phyloP scores from a whole-genome alignment of 1,140 invertebrate genomes.

The Meloidogyne exigua region DNA sequence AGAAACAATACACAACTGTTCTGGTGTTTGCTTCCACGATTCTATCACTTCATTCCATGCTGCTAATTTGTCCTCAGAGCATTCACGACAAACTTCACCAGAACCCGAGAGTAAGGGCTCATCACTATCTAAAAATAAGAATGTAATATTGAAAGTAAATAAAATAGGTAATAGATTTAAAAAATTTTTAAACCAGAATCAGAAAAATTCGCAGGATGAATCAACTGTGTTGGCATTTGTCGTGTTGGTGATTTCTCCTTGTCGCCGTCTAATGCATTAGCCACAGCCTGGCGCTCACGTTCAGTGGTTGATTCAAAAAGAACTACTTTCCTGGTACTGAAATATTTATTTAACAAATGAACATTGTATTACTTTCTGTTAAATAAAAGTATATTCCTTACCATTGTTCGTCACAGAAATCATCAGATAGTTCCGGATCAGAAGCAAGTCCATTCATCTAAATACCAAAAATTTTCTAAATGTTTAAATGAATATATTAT shows the following conservation, averaged over 20 bases:
- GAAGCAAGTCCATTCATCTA: neutral
- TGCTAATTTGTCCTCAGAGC: slow-evolving; percentile 83
- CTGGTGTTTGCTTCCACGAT: slow-evolving; percentile 72
- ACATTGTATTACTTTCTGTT: neutral
- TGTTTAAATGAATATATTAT: too few relatives aligned
- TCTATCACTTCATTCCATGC: slow-evolving; percentile 86
- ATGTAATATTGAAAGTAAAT: neutral
- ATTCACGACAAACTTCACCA: slow-evolving; percentile 91
- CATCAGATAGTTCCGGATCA: neutral
- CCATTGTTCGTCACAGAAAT: neutral
- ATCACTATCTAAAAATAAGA: slow-evolving; percentile 73
- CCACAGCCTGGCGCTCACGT: slow-evolving; percentile 72
- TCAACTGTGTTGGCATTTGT: slow-evolving; percentile 64
- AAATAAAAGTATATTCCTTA: too few relatives aligned
- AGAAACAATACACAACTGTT: slow-evolving; percentile 34
- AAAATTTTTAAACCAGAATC: slow-evolving; percentile 71
- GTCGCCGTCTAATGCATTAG: slow-evolving; percentile 69
- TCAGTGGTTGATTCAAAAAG: slow-evolving; percentile 81
- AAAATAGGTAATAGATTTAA: neutral
- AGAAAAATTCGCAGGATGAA: slow-evolving; percentile 70
- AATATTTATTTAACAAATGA: neutral
- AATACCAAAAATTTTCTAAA: neutral
- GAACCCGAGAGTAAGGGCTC: slow-evolving; percentile 92
- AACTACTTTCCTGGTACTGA: slow-evolving; percentile 70
- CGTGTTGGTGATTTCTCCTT: slow-evolving; percentile 66